Base-by-base conservation (phyloP, 2,888 invertebrate genomes). In the Meliscaeva auricollis region DNA sequence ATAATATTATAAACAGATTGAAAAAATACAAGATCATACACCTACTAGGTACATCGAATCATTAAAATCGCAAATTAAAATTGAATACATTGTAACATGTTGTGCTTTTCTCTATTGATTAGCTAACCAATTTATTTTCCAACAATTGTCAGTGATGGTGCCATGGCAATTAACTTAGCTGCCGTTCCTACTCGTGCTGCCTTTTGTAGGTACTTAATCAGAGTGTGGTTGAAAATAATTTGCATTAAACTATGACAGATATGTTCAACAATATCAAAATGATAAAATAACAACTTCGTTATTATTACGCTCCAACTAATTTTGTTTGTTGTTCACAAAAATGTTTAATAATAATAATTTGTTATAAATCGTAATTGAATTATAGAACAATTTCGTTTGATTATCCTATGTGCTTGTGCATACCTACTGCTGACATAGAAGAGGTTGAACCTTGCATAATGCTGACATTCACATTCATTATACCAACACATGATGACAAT, bases 341-440 rank as follows among this genome's bases (percentile, higher is more conserved):
- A 52, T 7, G 26, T 4, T 26, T 26, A 26, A 26, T 56, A 1
- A 9, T 6, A 46, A 30, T 46, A 44, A 30, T 46, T 46, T 3
- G 26, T 11, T 11, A 62, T 64, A 46, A 46, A 64, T 64, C 44
- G 26, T 44, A 62, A 68, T 73, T 54, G 46, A 83, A 69, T 73
- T 72, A 41, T 4, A n/a, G 38, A 62, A 62, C 26, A 35, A 9
- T 44, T 62, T 9, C 17, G 7, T 46, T 13, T 30, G 44, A 62
- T 26, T 22, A 26, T 62, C 46, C 3, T 3, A 30, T 26, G 26
- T 46, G n/a, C n/a, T n/a, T n/a, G n/a, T n/a, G n/a, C n/a, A n/a
- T n/a, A n/a, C n/a, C n/a, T n/a, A n/a, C n/a, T n/a, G n/a, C n/a
- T n/a, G n/a, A n/a, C n/a, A 48, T 17, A 20, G 50, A 66, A 4